Evolutionary conservation across 2,888 invertebrate genomes (phyloP).

Genomic region (Meloe dianella): DNA sequence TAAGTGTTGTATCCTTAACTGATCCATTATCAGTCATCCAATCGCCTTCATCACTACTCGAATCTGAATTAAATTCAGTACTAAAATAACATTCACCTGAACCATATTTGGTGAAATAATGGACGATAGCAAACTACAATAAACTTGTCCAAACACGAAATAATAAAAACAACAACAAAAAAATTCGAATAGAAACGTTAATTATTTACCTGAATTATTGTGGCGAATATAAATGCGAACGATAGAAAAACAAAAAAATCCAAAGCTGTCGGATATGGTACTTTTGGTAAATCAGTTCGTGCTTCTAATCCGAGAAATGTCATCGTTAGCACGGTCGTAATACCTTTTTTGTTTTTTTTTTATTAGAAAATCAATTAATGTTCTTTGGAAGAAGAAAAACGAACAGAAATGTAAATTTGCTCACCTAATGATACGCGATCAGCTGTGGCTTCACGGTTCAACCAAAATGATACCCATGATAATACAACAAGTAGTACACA

Average conservation of each 20-base stretch:
- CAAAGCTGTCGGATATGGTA: slow-evolving; percentile 84
- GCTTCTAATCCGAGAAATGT: slow-evolving; percentile 82
- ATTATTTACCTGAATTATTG: slow-evolving; percentile 70
- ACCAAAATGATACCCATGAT: slow-evolving; percentile 87
- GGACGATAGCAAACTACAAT: slow-evolving; percentile 77
- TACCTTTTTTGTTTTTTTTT: no score
- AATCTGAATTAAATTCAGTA: slow-evolving; percentile 67
- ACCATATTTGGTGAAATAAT: slow-evolving; percentile 84
- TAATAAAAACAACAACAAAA: background rate
- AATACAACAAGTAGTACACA: slow-evolving; percentile 83
- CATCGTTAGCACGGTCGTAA: slow-evolving; percentile 85
- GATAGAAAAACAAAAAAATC: slow-evolving; percentile 84
- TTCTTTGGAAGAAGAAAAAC: no score
- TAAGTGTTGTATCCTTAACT: slow-evolving; percentile 8
- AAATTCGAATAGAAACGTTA: background rate
- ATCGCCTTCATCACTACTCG: slow-evolving; percentile 65
- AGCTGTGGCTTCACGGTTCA: slow-evolving; percentile 83
- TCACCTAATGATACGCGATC: slow-evolving; percentile 80
- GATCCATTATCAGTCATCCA: slow-evolving; percentile 17
- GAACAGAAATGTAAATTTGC: no score
- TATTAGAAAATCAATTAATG: no score
- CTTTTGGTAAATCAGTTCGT: slow-evolving; percentile 81
- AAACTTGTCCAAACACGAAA: slow-evolving; percentile 17
- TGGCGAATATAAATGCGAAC: slow-evolving; percentile 80
- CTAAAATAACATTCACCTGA: slow-evolving; percentile 80